A percentile compares a stretch with the other conserved stretches of the same genome.
Conservation (phyloP, 2,113 vertebrate species). For the Tetraodon nigroviridis region DNA sequence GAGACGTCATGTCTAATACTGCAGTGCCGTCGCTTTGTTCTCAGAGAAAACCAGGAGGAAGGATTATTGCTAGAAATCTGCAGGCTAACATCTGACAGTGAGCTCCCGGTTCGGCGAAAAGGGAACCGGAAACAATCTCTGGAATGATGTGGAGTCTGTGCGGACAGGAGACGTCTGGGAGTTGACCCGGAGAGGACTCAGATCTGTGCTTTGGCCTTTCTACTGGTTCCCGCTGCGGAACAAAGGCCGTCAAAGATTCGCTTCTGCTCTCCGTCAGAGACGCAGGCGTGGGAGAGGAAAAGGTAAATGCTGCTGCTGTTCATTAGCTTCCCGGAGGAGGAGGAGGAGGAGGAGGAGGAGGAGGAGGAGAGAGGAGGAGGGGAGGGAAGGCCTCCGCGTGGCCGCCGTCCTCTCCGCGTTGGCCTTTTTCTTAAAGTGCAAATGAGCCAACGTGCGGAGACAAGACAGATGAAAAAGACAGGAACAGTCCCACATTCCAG, state of each 20-base stretch:
- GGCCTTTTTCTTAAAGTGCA: slow-evolving; percentile 92
- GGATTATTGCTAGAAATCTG: slow-evolving; percentile 78
- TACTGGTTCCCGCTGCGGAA: slow-evolving; percentile 57
- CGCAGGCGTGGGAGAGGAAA: slow-evolving; percentile 33
- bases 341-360: too few species aligned
- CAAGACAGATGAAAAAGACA: slow-evolving; percentile 17
- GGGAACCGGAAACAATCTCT: slow-evolving; percentile 43
- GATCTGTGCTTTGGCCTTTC: slow-evolving; percentile 69
- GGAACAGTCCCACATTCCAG: slow-evolving; percentile 26
- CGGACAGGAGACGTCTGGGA: not conserved
- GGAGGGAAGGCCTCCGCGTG: slow-evolving; percentile 81
- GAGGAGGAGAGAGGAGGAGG: too few species aligned
- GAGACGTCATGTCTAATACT: slow-evolving; percentile 78
- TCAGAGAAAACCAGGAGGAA: slow-evolving; percentile 69
- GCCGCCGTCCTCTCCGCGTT: slow-evolving; percentile 84
- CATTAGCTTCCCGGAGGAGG: slow-evolving; percentile 57
- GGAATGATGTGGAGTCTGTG: slow-evolving; percentile 16
- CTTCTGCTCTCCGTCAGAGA: slow-evolving; percentile 22
- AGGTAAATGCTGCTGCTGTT: slow-evolving; percentile 56
- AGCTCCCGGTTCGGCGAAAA: slow-evolving; percentile 63
- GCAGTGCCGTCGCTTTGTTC: slow-evolving; percentile 66
- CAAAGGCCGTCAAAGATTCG: slow-evolving; percentile 42
- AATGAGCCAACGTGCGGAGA: slow-evolving; percentile 63
- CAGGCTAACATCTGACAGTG: slow-evolving; percentile 42
- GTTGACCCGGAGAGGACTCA: slow-evolving; percentile 16